A percentile compares a stretch with the other conserved stretches of the same genome.
These are phyloP conservation scores for Ennomos fuscantarius DNA, from an alignment of 2,888 invertebrate genomes.

Conservation along the genomic window DNA sequence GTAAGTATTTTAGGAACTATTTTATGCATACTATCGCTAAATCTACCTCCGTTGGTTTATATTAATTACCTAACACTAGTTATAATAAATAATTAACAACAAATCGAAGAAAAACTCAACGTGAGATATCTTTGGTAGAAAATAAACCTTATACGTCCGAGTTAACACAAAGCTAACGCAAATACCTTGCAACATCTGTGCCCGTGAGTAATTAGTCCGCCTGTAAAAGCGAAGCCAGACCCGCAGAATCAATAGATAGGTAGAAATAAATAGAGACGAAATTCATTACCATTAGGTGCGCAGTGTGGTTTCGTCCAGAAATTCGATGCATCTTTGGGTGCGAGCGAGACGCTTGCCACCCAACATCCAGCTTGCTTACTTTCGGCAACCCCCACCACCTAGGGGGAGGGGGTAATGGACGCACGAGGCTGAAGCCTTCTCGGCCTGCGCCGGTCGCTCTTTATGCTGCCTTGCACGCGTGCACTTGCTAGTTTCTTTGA, in stretches of 20 bases:
- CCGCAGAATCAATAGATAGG: constrained; percentile 25
- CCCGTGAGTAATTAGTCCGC: constrained; percentile 13
- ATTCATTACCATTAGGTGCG: constrained; percentile 77
- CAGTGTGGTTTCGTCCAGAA: constrained; percentile 80
- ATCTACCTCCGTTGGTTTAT: no score
- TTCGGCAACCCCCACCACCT: constrained; percentile 64
- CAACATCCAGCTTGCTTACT: constrained; percentile 46
- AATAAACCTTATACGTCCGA: constrained; percentile 6
- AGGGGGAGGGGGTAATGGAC: constrained; percentile 76
- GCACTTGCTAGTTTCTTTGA: constrained; percentile 82
- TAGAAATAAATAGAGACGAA: constrained; percentile 60
- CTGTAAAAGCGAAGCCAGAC: constrained; percentile 22
- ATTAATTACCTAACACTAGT: no score
- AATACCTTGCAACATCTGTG: background rate
- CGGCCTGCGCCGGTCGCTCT: constrained; percentile 75
- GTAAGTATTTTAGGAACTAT: no score
- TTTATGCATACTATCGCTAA: no score
- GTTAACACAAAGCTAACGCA: background rate
- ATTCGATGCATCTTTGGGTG: constrained; percentile 81
- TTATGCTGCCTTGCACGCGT: constrained; percentile 80
- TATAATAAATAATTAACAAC: no score
- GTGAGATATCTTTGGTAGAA: constrained; percentile 4
- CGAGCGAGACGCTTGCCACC: constrained; percentile 70
- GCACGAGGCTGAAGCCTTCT: constrained; percentile 70
- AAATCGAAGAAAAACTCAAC: background rate